Evolutionary conservation across 2,888 invertebrate genomes (phyloP), one percentile per base, ranked within the genome.

Genomic region (Dermolepida albohirtum): DNA sequence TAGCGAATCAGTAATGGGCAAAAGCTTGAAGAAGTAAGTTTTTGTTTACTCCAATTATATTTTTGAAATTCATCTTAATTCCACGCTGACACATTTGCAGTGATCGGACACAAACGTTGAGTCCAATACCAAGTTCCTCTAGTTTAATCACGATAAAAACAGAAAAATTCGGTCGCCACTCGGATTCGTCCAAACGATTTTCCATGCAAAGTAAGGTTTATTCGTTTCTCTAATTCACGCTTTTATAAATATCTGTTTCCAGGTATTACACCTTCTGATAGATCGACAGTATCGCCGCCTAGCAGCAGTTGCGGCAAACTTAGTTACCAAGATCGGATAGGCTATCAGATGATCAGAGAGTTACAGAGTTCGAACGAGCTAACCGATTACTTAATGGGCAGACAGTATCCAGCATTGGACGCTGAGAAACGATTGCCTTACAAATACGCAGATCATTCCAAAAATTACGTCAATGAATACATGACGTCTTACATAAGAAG

Each of bases 81-180:
- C 11, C 17, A 11, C 17, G 8, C 16, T 40, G 5, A 16, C 7
- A 10, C 22, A 43, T 71, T 83, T 83, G 50, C 78, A 91, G 92
- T 72, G 92, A 93, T 73, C 87, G 91, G 80, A 88, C 91, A 73
- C 89, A 91, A 77, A 92, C 92, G 54, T 86, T 96, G 27, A 96
- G 95, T 83, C 95, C 96, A 1, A 94, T 96, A 79, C 93, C 95
- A 16, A 95, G 95, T 82, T 91, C 93, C 72, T 92, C 92, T 68
- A 91, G 92, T 84, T 80, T 91, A 74, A 80, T 79, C 69, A 81
- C 82, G 16, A 73, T 83, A 52, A 81, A 78, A 71, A 75, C 76
- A 14, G 66, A 74, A 34, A 78, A 78, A 72, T 71, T 81, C 65
- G 84, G 83, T 74, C 85, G 85, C 71, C 80, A 85, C 79, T 81